Evolutionary conservation across 2,113 vertebrate genomes (phyloP).

Genomic region (Benitochromis conjunctus): DNA sequence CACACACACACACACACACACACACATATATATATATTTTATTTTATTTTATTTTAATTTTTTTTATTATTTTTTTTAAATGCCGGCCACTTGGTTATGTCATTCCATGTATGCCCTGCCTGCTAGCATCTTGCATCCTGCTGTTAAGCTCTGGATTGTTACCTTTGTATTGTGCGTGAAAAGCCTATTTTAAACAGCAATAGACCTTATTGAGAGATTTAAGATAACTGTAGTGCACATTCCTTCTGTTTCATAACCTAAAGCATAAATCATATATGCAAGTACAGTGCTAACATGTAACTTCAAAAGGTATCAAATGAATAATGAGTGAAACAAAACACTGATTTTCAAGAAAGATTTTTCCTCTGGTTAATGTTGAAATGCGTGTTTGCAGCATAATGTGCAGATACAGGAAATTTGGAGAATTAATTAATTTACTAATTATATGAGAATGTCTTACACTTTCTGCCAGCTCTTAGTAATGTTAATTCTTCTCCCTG

Average conservation of each 20-base stretch:
- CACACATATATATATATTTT: no score
- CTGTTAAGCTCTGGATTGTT: no score
- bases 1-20: no score
- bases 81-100: no score
- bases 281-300: neutral
- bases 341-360: constrained; percentile 14
- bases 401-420: constrained; percentile 5
- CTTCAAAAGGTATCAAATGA: constrained; percentile 28
- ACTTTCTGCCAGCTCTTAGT: constrained; percentile 18
- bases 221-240: neutral
- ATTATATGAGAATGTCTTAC: constrained; percentile 7
- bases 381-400: constrained; percentile 5
- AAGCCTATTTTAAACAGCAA: neutral
- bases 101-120: no score
- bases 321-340: constrained; percentile 24
- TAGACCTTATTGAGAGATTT: neutral
- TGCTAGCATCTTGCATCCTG: no score
- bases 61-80: no score
- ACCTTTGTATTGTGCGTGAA: neutral
- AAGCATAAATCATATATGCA: constrained; percentile 19
- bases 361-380: constrained; percentile 2
- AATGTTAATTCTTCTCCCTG: neutral
- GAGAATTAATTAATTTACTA: constrained; percentile 15
- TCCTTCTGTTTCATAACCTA: neutral
- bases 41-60: no score